Evolutionary conservation across 2,113 vertebrate species (phyloP), one percentile per base, ranked within the genome.

Genomic region (Ahaetulla prasina): DNA sequence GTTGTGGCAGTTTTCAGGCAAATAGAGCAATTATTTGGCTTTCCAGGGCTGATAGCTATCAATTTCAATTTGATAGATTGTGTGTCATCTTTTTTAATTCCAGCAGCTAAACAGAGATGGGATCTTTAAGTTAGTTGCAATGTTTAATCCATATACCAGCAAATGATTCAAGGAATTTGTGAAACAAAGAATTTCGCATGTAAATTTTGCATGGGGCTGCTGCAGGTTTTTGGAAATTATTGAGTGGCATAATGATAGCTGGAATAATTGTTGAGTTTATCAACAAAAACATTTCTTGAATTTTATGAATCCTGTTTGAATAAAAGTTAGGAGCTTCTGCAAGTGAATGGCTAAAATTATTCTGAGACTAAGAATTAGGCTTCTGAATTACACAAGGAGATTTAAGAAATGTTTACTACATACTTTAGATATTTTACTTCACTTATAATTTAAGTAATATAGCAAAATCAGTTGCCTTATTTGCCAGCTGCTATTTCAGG

Each of bases 61-160:
- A 16, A 60, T 53, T 87, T 74, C 45, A 88, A 5, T 14, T 27
- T 25, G 45, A 25, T 54, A 60, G 25, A 47, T 80, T 85, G 9
- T 57, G 6, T 57, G n/a, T 60, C 52, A 9, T 52, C 23, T 30
- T 91, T 53, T 55, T 85, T 12, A 60, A 60, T 87, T 23, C 10
- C 90, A 49, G 85, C 55, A 39, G 4, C 55, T 49, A 74, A 80
- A 88, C 9, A 35, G 63, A 63, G 85, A 93, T 87, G 68, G 45
- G 14, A 85, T 0, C 0, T 43, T 93, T 63, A 55, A 18, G 8
- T 16, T n/a, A 7, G 0, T 0, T 47, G 43, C 45, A 27, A 52
- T 35, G 84, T 87, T 87, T 39, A 74, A 18, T 45, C 53, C 45
- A 45, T 35, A 23, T 54, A 68, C 35, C 1, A 0, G 2, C 47